Percentiles rank a stretch among this genome's conserved stretches.
phyloP scores from a whole-genome alignment of 2,113 vertebrate genomes.

The Cyanoliseus patagonus region DNA sequence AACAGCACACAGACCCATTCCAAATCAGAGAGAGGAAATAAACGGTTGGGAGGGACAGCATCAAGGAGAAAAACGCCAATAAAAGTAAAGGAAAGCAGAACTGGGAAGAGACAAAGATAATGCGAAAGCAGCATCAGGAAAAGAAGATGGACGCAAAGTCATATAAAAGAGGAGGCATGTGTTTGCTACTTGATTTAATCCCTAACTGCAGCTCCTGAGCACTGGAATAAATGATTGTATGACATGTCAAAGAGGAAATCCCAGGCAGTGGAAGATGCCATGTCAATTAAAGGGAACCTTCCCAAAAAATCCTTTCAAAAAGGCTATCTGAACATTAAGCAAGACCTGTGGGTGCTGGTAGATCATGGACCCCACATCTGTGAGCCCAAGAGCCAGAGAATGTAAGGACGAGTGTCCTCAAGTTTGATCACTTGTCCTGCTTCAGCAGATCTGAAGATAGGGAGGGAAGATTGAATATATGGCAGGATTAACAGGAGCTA shows the following conservation, averaged over 20 bases:
- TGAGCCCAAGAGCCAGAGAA: neutral
- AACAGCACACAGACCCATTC: neutral
- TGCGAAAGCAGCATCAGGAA: neutral
- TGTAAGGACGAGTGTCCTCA: neutral
- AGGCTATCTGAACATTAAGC: neutral
- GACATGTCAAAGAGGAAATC: neutral
- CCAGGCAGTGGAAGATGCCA: neutral
- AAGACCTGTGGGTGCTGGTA: neutral
- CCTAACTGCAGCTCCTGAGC: neutral
- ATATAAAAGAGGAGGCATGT: neutral
- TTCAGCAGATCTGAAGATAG: slow-evolving; percentile 17
- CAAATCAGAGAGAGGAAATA: neutral
- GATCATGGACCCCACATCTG: rapidly evolving
- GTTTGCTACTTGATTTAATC: neutral
- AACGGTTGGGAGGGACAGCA: neutral
- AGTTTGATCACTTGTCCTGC: neutral
- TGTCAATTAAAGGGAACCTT: neutral
- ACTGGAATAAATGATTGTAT: neutral
- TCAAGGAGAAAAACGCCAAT: neutral
- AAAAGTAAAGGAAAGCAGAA: neutral
- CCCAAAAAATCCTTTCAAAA: neutral
- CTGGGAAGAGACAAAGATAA: neutral
- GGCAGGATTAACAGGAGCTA: slow-evolving; percentile 8
- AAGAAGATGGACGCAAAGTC: neutral
- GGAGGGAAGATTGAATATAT: neutral